Evolutionary conservation across 2,797 vertebrate species (phyloP).

Genomic region (Malacoraja senta): DNA sequence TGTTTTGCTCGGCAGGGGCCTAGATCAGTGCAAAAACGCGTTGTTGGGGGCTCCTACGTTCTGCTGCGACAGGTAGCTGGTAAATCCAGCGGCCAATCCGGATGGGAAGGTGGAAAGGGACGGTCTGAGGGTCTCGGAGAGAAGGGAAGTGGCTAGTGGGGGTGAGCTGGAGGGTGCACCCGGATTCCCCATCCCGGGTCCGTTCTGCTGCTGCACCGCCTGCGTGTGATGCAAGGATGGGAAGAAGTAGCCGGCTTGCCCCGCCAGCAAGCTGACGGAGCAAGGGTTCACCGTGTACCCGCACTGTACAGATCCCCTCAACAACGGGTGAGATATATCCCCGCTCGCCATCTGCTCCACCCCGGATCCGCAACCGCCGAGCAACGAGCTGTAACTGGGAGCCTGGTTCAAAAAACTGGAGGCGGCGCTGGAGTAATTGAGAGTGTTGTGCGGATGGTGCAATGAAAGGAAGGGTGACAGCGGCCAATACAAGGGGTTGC

Average conservation of each 20-base stretch:
- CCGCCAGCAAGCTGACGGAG: constrained; percentile 60
- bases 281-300: constrained; percentile 60
- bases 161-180: constrained; percentile 49
- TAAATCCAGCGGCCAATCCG: constrained; percentile 52
- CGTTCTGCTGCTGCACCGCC: constrained; percentile 52
- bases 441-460: constrained; percentile 55
- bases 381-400: constrained; percentile 58
- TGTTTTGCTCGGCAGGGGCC: constrained; percentile 14
- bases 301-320: constrained; percentile 53
- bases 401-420: constrained; percentile 58
- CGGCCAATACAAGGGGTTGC: constrained; percentile 67
- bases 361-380: constrained; percentile 46
- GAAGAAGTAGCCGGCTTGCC: constrained; percentile 61
- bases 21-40: constrained; percentile 61
- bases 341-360: constrained; percentile 61
- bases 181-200: constrained; percentile 49
- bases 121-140: constrained; percentile 61
- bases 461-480: constrained; percentile 64
- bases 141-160: constrained; percentile 47
- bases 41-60: constrained; percentile 56
- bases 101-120: constrained; percentile 56
- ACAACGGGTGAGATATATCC: constrained; percentile 58
- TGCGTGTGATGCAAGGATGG: constrained; percentile 57
- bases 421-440: constrained; percentile 56
- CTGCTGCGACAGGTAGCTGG: constrained; percentile 57